Evolutionary conservation across 1,140 invertebrate species (phyloP).

Genomic region (Condylostylus longicornis): DNA sequence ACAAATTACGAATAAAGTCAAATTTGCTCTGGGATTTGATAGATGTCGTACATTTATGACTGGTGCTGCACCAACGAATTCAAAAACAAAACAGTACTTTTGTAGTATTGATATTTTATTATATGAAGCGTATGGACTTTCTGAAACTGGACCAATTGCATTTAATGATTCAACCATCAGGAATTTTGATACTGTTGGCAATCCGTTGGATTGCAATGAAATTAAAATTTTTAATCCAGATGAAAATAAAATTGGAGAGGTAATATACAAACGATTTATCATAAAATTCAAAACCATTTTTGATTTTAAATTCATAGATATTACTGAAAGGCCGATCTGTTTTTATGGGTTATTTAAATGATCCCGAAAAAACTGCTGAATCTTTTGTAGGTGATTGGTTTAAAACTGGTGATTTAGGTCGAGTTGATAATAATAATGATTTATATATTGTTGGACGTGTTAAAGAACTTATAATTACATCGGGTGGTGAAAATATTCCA

Average conservation of each 20-base stretch:
- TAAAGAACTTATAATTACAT: constrained; percentile 81
- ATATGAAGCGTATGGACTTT: constrained; percentile 70
- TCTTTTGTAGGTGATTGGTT: constrained; percentile 57
- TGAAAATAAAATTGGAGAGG: constrained; percentile 60
- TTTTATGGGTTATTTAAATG: constrained; percentile 78
- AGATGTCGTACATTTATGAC: constrained; percentile 48
- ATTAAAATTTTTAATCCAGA: constrained; percentile 53
- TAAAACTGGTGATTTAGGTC: constrained; percentile 70
- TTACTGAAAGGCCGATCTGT: constrained; percentile 62
- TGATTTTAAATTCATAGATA: constrained; percentile 37
- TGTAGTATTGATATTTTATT: constrained; percentile 69
- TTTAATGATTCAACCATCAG: constrained; percentile 37
- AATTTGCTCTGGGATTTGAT: constrained; percentile 57
- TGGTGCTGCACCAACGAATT: constrained; percentile 69
- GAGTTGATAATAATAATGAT: constrained; percentile 52
- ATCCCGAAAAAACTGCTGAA: constrained; percentile 58
- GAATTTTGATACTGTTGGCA: constrained; percentile 51
- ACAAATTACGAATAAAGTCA: constrained; percentile 44
- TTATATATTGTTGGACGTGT: constrained; percentile 69
- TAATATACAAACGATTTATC: constrained; percentile 25
- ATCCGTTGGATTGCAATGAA: constrained; percentile 41
- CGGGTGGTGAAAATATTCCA: constrained; percentile 87
- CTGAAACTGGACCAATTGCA: constrained; percentile 67
- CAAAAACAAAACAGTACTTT: constrained; percentile 74
- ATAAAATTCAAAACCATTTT: too few species aligned